Base-by-base conservation (phyloP, 1,140 invertebrate genomes). In the Akabosia matsudoensis region DNA sequence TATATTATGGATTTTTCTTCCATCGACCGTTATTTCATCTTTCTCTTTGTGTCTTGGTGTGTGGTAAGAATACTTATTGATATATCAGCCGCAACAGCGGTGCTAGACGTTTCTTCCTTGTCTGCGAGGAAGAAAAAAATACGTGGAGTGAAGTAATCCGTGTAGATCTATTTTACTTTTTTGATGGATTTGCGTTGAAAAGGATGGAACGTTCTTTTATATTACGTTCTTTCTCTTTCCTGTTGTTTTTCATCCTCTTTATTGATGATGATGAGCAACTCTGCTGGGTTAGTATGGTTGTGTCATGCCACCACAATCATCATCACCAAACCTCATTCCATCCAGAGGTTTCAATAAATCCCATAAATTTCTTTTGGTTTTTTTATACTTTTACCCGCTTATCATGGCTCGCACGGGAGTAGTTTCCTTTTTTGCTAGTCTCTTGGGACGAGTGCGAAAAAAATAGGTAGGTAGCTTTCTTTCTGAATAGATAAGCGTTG, bases 151-250 rank as follows among this genome's bases (percentile, higher is more conserved):
- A 67, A 67, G 61, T 67, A 67, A 67, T 67, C 61, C 61, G 61
- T 28, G 61, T 30, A 67, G 61, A 67, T 67, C 61, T 28, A 14
- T 67, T 30, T 30, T 28, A 24, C 10, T 30, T 67, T 30, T 67
- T 67, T 67, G 61, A 67, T 67, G 61, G 61, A 67, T 67, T 67
- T 67, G 28, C 31, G 24, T 67, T 67, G 61, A 67, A 67, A 67
- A 13, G 26, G 61, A 67, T 67, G 61, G 30, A 22, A 30, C 3
- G 7, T 7, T 31, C 31, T 67, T 67, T 67, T 30, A 67, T 67
- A 67, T 30, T 67, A 67, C n/a, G 26, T 30, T 67, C 22, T 67
- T 67, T 22, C 22, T 67, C 61, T 67, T 18, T 31, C 24, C 31
- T 31, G 14, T 61, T n/a, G 54, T 67, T 67, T 30, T 67, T 45